These are phyloP conservation scores for Dufourea novaeangliae DNA, from an alignment of 1,140 invertebrate species.

Conservation along the genomic window DNA sequence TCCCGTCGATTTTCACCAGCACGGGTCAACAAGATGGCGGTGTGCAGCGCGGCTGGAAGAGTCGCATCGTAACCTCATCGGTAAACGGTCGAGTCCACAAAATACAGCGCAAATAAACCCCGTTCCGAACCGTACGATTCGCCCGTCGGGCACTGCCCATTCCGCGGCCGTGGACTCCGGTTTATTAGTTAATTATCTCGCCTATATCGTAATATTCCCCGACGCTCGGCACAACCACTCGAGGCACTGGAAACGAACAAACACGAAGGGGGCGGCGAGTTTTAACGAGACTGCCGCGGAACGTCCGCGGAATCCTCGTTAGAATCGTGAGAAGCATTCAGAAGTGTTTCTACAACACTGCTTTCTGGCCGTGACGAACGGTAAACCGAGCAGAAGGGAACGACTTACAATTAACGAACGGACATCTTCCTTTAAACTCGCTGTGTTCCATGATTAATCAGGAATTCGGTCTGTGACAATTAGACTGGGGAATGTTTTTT, in stretches of 20 bases:
- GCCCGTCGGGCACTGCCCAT: background rate
- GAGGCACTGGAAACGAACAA: slow-evolving; percentile 8
- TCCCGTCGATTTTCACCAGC: background rate
- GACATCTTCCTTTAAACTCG: too few relatives aligned
- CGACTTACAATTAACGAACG: too few relatives aligned
- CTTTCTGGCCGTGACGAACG: background rate
- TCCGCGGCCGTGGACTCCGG: background rate
- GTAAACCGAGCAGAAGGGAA: background rate
- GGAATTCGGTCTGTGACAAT: too few relatives aligned
- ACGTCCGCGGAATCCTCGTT: slow-evolving; percentile 24
- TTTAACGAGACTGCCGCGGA: slow-evolving; percentile 32
- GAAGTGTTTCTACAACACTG: background rate
- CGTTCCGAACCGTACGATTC: slow-evolving; percentile 35
- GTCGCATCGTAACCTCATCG: background rate
- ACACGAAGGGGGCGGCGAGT: background rate
- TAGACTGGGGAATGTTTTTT: too few relatives aligned
- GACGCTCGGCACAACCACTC: background rate
- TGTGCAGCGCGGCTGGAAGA: background rate
- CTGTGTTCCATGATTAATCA: too few relatives aligned
- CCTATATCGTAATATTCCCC: slow-evolving; percentile 35
- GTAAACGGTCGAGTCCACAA: slow-evolving; percentile 22
- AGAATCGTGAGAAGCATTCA: background rate
- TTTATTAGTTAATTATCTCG: slow-evolving; percentile 57
- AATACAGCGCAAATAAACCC: slow-evolving; percentile 35
- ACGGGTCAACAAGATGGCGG: background rate